Percentiles rank a stretch among this genome's conserved stretches.
These are phyloP conservation scores for Borostomias antarcticus DNA, from an alignment of 2,797 vertebrate genomes.

Conservation along the genomic window DNA sequence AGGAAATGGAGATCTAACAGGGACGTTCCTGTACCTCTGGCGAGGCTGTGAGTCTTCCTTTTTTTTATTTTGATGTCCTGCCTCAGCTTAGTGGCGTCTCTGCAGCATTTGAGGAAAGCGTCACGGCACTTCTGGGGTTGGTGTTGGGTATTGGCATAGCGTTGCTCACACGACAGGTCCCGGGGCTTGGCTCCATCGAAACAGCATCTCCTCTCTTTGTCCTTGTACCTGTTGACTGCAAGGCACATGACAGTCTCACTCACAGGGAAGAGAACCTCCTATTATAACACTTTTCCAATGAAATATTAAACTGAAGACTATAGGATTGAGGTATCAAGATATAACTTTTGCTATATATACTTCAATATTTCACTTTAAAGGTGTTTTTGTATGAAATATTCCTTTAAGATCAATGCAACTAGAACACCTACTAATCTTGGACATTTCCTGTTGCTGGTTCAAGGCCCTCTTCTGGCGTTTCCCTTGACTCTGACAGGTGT, in stretches of 20 bases:
- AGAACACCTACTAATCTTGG: constrained; percentile 49
- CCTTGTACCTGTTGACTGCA: constrained; percentile 56
- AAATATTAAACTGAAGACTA: too few relatives aligned
- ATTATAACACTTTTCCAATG: too few relatives aligned
- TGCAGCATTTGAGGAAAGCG: constrained; percentile 62
- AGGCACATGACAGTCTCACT: too few relatives aligned
- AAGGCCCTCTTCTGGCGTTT: constrained; percentile 50
- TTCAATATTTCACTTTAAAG: too few relatives aligned
- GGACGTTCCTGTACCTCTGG: constrained; percentile 70
- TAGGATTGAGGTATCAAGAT: too few relatives aligned
- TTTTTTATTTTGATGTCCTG: constrained; percentile 10
- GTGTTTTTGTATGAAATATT: background rate
- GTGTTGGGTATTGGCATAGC: constrained; percentile 39
- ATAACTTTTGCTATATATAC: too few relatives aligned
- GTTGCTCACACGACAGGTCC: constrained; percentile 48
- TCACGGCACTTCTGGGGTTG: constrained; percentile 29
- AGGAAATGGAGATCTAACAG: too few relatives aligned
- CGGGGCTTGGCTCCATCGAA: constrained; percentile 62
- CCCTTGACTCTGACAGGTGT: constrained; percentile 49
- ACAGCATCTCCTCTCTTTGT: constrained; percentile 59
- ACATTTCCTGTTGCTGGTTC: constrained; percentile 42
- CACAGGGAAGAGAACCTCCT: too few relatives aligned
- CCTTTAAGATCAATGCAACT: background rate
- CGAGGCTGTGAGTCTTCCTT: constrained; percentile 43
- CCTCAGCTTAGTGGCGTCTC: constrained; percentile 49